Conservation (phyloP, 2,797 vertebrate species). For the Myiotriccus ornatus region DNA sequence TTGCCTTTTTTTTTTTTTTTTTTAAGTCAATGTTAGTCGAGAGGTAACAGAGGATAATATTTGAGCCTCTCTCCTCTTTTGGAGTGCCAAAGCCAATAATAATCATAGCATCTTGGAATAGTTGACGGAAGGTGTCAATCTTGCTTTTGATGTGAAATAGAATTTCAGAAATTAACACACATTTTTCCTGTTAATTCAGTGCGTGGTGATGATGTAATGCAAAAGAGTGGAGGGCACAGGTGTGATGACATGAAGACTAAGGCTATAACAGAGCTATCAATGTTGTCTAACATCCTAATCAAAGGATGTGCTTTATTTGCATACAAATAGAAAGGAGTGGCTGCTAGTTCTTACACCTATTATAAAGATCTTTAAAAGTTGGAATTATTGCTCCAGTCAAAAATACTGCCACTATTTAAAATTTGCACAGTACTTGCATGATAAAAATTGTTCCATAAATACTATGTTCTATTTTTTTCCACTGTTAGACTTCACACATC, state of each 20-base stretch:
- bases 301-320: not conserved
- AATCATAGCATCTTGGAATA: not conserved
- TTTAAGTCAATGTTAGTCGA: not conserved
- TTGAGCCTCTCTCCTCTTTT: not conserved
- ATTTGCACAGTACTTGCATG: slow-evolving; percentile 1
- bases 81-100: not conserved
- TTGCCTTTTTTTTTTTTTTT: not conserved
- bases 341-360: not conserved
- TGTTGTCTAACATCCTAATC: not conserved
- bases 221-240: not conserved
- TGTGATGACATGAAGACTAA: not conserved
- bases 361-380: not conserved
- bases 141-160: not conserved
- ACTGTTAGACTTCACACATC: not conserved
- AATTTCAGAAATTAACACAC: not conserved
- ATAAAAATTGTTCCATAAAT: slow-evolving; percentile 29
- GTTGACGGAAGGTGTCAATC: not conserved
- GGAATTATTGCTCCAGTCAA: not conserved
- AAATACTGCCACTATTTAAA: not conserved
- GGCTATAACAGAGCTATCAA: not conserved
- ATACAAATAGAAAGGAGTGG: not conserved
- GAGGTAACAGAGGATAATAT: not conserved
- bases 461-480: slow-evolving; percentile 9
- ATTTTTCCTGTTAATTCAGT: not conserved
- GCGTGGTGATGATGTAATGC: not conserved